Evolutionary conservation across 1,140 invertebrate species (phyloP), one percentile per base, ranked within the genome.

Genomic region (Solen grandis): DNA sequence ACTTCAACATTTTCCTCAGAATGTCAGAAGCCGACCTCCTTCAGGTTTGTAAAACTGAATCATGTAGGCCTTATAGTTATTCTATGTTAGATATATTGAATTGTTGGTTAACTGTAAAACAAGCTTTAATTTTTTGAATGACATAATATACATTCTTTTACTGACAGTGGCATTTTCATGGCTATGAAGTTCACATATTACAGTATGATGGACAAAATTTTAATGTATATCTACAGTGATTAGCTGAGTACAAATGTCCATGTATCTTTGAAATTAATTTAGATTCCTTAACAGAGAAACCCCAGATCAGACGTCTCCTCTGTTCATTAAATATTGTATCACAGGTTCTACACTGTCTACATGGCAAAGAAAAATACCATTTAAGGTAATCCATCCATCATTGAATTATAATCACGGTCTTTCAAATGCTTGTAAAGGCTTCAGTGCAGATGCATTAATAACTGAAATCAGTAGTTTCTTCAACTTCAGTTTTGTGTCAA

Each of bases 21-120:
- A 84, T 93, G 79, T 90, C 88, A 63, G 93, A 93, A 55, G 84
- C 90, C 63, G 93, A 93, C 81, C 84, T 93, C 0, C 88, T 92
- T 72, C 90, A 90, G 81, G 91, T 91, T n/a, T n/a, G n/a, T n/a
- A n/a, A n/a, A n/a, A 55, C 72, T 59, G 55, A 5, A 19, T 46
- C 41, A 19, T 46, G 8, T 46, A 19, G n/a, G n/a, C n/a, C n/a
- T 46, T 19, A 46, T 19, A 46, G 41, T 46, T 46, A 10, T 10
- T 46, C n/a, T n/a, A n/a, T n/a, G n/a, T 8, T 46, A 46, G 41
- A 46, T 46, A 8, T 46, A 46, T 46, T 8, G 19, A 46, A 46
- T 19, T 46, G 8, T 46, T 46, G 8, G 19, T 46, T 19, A 46
- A 46, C 41, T 46, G 8, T 46, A 10, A 46, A 46, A 8, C 41